These are phyloP conservation scores for Rhynchonema sp. DNA, from an alignment of 2,888 invertebrate species.

Conservation along the genomic window DNA sequence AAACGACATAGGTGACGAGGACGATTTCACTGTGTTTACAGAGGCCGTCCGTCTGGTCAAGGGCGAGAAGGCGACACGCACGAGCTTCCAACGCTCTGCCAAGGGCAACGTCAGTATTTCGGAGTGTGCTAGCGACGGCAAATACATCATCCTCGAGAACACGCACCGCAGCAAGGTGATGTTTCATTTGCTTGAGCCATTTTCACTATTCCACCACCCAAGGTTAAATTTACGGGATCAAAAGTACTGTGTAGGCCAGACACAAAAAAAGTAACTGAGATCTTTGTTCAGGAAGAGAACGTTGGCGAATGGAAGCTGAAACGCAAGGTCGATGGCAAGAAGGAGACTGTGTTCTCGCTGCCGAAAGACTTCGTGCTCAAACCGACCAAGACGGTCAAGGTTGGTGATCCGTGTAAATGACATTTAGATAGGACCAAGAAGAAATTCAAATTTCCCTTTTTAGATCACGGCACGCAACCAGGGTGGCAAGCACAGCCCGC, in stretches of 20 bases:
- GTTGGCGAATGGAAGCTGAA: slow-evolving; percentile 31
- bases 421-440: neutral
- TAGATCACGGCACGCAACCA: slow-evolving; percentile 25
- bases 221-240: no score
- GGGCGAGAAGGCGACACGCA: slow-evolving; percentile 35
- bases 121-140: slow-evolving; percentile 35
- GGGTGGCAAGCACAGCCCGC: slow-evolving; percentile 20
- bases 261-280: no score
- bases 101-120: slow-evolving; percentile 34
- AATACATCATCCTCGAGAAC: slow-evolving; percentile 34
- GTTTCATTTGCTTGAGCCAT: no score
- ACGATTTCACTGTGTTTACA: slow-evolving; percentile 6
- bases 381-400: slow-evolving; percentile 22
- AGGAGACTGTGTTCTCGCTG: slow-evolving; percentile 24
- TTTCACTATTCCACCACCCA: no score
- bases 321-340: slow-evolving; percentile 28
- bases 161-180: slow-evolving; percentile 29
- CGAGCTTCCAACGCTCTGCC: slow-evolving; percentile 35
- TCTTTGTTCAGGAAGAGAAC: slow-evolving; percentile 31
- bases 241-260: no score
- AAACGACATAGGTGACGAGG: neutral
- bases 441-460: slow-evolving; percentile 3
- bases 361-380: slow-evolving; percentile 22
- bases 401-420: slow-evolving; percentile 1
- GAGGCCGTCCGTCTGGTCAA: slow-evolving; percentile 22